Evolutionary conservation across 2,888 invertebrate species (phyloP).

Genomic region (Mythimna albipuncta): DNA sequence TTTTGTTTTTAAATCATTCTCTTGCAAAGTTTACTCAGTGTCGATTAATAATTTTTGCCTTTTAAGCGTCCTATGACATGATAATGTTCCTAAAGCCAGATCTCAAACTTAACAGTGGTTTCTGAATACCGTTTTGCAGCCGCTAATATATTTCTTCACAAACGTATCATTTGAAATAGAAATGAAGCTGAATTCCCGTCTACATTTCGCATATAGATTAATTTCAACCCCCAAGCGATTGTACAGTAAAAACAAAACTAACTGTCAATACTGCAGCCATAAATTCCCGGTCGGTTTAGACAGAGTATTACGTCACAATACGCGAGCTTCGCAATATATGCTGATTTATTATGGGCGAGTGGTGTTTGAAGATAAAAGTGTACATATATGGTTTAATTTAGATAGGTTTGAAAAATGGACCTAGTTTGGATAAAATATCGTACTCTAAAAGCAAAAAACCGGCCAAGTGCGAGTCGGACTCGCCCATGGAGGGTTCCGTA

Average conservation of each 20-base stretch:
- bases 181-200: neutral
- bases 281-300: conserved; percentile 49
- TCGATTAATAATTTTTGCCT: too few species aligned
- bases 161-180: too few species aligned
- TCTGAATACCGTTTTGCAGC: too few species aligned
- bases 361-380: conserved; percentile 48
- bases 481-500: too few species aligned
- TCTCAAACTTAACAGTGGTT: too few species aligned
- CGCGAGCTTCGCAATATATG: conserved; percentile 36
- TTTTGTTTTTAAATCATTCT: too few species aligned
- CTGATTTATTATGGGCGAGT: conserved; percentile 50
- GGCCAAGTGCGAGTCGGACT: too few species aligned
- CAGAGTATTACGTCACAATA: conserved; percentile 48
- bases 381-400: conserved; percentile 2
- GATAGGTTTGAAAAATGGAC: neutral
- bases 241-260: conserved; percentile 36
- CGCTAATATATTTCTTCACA: too few species aligned
- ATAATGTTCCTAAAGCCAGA: too few species aligned
- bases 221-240: conserved; percentile 14
- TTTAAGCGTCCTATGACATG: too few species aligned
- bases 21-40: too few species aligned
- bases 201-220: conserved; percentile 9
- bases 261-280: conserved; percentile 35
- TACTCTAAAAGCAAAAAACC: too few species aligned
- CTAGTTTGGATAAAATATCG: neutral